phyloP scores from a whole-genome alignment of 2,888 invertebrate genomes.

The Trypoxylon attenuatum region DNA sequence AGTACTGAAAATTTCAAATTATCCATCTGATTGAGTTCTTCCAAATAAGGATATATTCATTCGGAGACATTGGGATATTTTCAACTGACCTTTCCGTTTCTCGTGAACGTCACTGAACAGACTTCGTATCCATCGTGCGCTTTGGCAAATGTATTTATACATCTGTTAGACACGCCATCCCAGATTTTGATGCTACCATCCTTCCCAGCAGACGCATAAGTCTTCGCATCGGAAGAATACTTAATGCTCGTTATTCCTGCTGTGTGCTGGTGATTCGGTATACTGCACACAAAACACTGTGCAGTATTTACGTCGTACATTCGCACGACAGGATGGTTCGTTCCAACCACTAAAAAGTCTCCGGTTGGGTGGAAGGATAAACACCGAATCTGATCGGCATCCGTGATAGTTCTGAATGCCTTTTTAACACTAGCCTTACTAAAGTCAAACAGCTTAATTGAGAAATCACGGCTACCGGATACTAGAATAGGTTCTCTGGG shows the following conservation, averaged over 20 bases:
- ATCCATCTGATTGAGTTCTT: no score
- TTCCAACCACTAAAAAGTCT: conserved; percentile 94
- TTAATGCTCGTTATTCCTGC: conserved; percentile 85
- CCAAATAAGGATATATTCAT: neutral
- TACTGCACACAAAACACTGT: conserved; percentile 95
- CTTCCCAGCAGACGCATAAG: conserved; percentile 90
- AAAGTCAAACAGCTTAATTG: conserved; percentile 97
- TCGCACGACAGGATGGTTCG: conserved; percentile 91
- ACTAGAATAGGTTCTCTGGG: conserved; percentile 95
- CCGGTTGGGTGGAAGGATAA: conserved; percentile 97
- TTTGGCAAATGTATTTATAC: conserved; percentile 93
- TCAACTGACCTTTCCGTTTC: conserved; percentile 91
- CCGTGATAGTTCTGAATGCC: conserved; percentile 96
- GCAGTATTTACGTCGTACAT: conserved; percentile 96
- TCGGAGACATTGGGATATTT: neutral
- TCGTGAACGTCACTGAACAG: conserved; percentile 94
- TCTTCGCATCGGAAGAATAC: conserved; percentile 83
- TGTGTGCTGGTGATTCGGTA: conserved; percentile 90
- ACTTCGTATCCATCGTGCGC: conserved; percentile 97
- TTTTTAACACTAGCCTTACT: conserved; percentile 99
- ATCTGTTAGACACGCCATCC: conserved; percentile 96
- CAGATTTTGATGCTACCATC: conserved; percentile 97
- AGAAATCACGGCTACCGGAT: conserved; percentile 95
- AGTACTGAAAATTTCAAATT: conserved; percentile 91
- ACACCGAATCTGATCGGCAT: conserved; percentile 92